Percentiles rank a stretch among this genome's conserved stretches.
Conservation (phyloP, 2,797 vertebrate genomes). For the Sandelia bainsii region DNA sequence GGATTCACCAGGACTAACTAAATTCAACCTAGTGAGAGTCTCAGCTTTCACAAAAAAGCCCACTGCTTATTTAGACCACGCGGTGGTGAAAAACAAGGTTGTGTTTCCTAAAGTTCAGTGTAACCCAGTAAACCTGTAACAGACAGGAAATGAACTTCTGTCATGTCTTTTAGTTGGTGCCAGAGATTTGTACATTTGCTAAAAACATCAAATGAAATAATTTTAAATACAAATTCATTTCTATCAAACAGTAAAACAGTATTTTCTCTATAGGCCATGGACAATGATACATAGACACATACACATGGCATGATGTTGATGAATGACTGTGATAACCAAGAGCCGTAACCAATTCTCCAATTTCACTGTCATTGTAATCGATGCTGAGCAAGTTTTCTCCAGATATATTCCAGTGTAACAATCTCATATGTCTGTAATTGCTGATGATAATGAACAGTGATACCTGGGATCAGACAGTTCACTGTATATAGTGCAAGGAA, state of each 20-base stretch:
- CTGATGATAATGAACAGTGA: slow-evolving; percentile 73
- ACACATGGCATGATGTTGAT: slow-evolving; percentile 46
- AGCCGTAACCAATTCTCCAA: slow-evolving; percentile 55
- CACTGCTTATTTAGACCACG: slow-evolving; percentile 34
- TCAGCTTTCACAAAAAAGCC: slow-evolving; percentile 54
- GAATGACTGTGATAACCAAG: slow-evolving; percentile 52
- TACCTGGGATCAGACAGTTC: slow-evolving; percentile 58
- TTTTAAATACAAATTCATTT: slow-evolving; percentile 21
- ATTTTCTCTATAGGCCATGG: not conserved
- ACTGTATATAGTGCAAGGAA: slow-evolving; percentile 29
- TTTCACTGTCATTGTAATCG: slow-evolving; percentile 57
- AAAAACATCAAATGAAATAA: slow-evolving; percentile 10
- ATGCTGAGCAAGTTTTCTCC: slow-evolving; percentile 47
- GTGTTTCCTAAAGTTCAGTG: slow-evolving; percentile 31
- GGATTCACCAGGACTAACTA: slow-evolving; percentile 53
- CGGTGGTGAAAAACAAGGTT: slow-evolving; percentile 20
- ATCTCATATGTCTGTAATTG: slow-evolving; percentile 66
- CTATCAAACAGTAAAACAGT: slow-evolving; percentile 26
- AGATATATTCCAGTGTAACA: slow-evolving; percentile 34
- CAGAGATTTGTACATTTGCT: slow-evolving; percentile 18
- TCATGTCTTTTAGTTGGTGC: slow-evolving; percentile 27
- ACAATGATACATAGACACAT: slow-evolving; percentile 6
- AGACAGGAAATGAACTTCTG: slow-evolving; percentile 25
- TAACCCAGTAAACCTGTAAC: slow-evolving; percentile 25
- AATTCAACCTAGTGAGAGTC: slow-evolving; percentile 58